Percentiles rank a stretch among this genome's conserved stretches.
Evolutionary conservation across 2,888 invertebrate species (phyloP).

Genomic region (Gnatocerus cornutus): DNA sequence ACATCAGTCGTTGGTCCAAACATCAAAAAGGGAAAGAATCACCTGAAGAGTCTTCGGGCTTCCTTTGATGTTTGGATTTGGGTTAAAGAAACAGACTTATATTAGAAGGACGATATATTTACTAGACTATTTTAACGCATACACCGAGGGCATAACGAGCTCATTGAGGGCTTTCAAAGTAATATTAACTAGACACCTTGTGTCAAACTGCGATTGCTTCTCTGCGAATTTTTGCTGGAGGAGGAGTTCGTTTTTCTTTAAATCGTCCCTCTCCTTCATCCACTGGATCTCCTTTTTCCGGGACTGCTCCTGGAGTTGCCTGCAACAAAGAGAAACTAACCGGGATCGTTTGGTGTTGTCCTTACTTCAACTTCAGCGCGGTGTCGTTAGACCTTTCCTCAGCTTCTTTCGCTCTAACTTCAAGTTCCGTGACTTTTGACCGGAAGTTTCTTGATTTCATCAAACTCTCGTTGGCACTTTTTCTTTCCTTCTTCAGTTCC

Average conservation of each 20-base stretch:
- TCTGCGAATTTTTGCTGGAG: constrained; percentile 63
- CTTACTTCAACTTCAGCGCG: constrained; percentile 62
- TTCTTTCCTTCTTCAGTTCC: constrained; percentile 63
- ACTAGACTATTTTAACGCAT: constrained; percentile 39
- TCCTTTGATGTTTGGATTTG: constrained; percentile 46
- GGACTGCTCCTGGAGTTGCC: constrained; percentile 62
- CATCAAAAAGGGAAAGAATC: constrained; percentile 55
- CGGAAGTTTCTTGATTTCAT: constrained; percentile 67
- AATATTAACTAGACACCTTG: constrained; percentile 69
- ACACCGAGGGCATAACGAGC: constrained; percentile 62
- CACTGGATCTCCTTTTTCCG: constrained; percentile 65
- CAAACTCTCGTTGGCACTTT: constrained; percentile 56
- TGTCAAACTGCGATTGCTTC: constrained; percentile 64
- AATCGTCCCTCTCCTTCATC: constrained; percentile 65
- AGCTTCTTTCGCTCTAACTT: constrained; percentile 69
- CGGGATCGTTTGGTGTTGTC: neutral
- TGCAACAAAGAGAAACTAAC: constrained; percentile 37
- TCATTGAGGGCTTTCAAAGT: constrained; percentile 67
- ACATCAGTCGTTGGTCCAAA: constrained; percentile 67
- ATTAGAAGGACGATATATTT: constrained; percentile 27
- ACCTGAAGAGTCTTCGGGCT: constrained; percentile 33
- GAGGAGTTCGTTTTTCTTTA: constrained; percentile 62
- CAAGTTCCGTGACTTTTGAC: constrained; percentile 69
- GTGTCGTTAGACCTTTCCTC: constrained; percentile 67
- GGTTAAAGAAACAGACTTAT: constrained; percentile 33